A percentile compares a stretch with the other conserved stretches of the same genome.
These are phyloP conservation scores for Xyrauchen texanus DNA, from an alignment of 2,113 vertebrate species.

Conservation along the genomic window DNA sequence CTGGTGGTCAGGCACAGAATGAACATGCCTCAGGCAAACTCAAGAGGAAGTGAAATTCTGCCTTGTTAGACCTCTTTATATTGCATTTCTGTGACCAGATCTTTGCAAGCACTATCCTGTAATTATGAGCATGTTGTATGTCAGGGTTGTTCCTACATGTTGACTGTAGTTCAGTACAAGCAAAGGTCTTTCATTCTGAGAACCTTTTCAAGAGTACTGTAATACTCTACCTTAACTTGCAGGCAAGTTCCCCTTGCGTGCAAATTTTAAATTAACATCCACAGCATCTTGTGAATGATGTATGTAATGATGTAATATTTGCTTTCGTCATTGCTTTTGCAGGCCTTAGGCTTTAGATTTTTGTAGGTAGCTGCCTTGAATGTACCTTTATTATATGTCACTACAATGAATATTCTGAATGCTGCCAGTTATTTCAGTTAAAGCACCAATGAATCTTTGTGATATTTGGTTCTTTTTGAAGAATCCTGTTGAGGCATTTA, in stretches of 20 bases:
- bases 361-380: slow-evolving; percentile 31
- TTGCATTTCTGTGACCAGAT: background rate
- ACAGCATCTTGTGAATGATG: slow-evolving; percentile 10
- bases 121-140: background rate
- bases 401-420: background rate
- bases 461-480: background rate
- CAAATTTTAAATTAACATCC: slow-evolving; percentile 17
- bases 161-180: background rate
- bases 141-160: background rate
- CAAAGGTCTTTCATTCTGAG: background rate
- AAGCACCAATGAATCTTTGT: too few relatives aligned
- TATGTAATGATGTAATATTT: slow-evolving; percentile 32
- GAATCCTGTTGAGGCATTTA: background rate
- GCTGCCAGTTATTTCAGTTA: background rate
- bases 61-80: background rate
- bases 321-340: slow-evolving; percentile 30
- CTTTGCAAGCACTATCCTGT: background rate
- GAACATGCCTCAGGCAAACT: too few relatives aligned
- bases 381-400: background rate
- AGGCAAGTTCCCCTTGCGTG: background rate
- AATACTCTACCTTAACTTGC: background rate
- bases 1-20: background rate
- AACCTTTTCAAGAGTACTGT: background rate
- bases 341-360: background rate
- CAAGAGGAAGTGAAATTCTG: background rate